A percentile compares a stretch with the other conserved stretches of the same genome.
Conservation (phyloP, 2,113 vertebrate genomes). For the Dromiciops gliroides region DNA sequence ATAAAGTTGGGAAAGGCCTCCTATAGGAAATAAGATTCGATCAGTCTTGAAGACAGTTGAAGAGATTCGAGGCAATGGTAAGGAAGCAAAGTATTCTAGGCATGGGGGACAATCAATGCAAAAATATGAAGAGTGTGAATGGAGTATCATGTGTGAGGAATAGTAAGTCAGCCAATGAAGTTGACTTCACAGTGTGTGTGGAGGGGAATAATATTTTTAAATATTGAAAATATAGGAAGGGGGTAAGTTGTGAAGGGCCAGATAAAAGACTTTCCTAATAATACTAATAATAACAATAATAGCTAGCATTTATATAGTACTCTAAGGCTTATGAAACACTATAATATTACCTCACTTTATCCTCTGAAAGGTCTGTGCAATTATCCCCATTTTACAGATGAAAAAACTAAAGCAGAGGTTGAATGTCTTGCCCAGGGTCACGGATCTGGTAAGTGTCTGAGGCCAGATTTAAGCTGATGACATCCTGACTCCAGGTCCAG, state of each 20-base stretch:
- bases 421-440: neutral
- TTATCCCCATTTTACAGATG: neutral
- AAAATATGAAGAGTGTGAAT: neutral
- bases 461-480: neutral
- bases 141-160: neutral
- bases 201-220: neutral
- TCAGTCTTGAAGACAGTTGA: neutral
- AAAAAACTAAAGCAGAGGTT: neutral
- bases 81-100: neutral
- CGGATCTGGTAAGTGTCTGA: neutral
- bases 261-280: neutral
- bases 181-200: neutral
- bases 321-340: neutral
- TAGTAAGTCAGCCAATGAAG: neutral
- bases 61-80: neutral
- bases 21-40: neutral
- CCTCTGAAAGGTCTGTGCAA: neutral
- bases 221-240: neutral
- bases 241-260: neutral
- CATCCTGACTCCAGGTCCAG: neutral
- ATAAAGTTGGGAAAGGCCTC: neutral
- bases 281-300: neutral
- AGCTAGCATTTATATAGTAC: neutral
- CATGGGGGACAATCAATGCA: neutral
- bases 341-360: neutral